Percentiles rank a stretch among this genome's conserved stretches.
phyloP scores from a whole-genome alignment of 2,888 invertebrate genomes.

The Cecidostiba fungosa region DNA sequence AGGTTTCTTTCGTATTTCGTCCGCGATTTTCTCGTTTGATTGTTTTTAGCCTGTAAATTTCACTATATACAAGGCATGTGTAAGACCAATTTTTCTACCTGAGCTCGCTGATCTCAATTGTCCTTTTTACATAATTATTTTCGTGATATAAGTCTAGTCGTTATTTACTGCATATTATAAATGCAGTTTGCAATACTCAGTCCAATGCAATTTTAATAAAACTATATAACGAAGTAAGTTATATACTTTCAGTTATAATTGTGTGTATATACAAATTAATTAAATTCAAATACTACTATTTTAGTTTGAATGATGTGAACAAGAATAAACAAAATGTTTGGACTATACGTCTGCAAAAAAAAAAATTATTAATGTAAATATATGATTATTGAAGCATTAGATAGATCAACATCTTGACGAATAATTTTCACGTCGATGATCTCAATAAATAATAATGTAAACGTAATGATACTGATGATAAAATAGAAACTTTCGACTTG shows the following conservation, averaged over 20 bases:
- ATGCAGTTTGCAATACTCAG: neutral
- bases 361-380: constrained; percentile 41
- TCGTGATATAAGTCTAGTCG: neutral
- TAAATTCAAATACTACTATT: neutral
- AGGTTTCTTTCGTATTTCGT: neutral
- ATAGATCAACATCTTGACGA: neutral
- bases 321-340: neutral
- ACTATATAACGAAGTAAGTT: neutral
- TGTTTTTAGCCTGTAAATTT: neutral
- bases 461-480: constrained; percentile 29
- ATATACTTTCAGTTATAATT: neutral
- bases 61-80: neutral
- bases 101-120: constrained; percentile 24
- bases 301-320: neutral
- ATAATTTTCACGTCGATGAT: constrained; percentile 38
- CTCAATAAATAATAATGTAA: constrained; percentile 46
- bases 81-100: constrained; percentile 40
- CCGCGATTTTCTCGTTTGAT: neutral
- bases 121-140: neutral
- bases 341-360: neutral
- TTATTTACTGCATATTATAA: neutral
- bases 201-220: neutral
- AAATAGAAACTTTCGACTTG: constrained; percentile 41
- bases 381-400: constrained; percentile 1
- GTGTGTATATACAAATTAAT: constrained; percentile 27